Evolutionary conservation across 2,888 invertebrate species (phyloP).

Genomic region (Lordiphosa fenestrarum): DNA sequence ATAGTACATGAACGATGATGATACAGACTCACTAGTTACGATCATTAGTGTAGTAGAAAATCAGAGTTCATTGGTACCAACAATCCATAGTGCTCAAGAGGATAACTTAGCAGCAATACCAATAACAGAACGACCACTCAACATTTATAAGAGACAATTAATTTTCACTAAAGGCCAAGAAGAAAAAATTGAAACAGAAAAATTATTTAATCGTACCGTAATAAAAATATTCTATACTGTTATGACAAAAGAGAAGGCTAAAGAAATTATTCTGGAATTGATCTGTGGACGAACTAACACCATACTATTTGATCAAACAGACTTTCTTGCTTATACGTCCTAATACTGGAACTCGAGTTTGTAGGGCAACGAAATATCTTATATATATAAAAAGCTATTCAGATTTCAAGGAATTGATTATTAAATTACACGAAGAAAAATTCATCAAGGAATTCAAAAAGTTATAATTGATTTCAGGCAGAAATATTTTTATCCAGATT

Average conservation of each 20-base stretch:
- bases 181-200: constrained; percentile 4
- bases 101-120: no score
- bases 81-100: constrained; percentile 8
- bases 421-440: no score
- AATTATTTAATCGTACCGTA: constrained; percentile 1
- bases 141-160: background rate
- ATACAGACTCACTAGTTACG: background rate
- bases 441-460: background rate
- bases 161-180: constrained; percentile 1
- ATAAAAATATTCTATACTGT: background rate
- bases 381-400: background rate
- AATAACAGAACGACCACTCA: constrained; percentile 2
- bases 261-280: background rate
- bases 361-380: constrained; percentile 1
- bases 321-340: background rate
- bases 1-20: background rate
- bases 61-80: background rate
- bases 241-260: background rate
- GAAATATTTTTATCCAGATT: constrained; percentile 4
- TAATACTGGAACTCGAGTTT: background rate
- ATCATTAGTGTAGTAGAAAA: background rate
- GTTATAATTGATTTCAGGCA: background rate
- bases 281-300: constrained; percentile 4
- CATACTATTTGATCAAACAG: background rate
- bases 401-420: no score